phyloP scores from a whole-genome alignment of 2,888 invertebrate genomes.

The Allygus modestus region DNA sequence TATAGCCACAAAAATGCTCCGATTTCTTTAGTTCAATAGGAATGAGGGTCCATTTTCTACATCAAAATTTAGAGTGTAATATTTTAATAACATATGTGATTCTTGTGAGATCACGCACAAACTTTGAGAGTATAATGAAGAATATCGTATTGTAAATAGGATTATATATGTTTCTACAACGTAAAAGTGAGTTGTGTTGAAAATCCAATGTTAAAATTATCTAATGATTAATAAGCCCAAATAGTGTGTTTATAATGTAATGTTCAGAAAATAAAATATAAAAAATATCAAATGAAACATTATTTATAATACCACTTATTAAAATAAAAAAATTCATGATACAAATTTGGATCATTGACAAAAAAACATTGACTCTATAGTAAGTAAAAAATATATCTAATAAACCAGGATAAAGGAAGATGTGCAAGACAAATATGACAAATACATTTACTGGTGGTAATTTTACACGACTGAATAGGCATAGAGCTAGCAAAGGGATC shows the following conservation, averaged over 20 bases:
- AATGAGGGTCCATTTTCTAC: slow-evolving; percentile 49
- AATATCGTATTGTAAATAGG: slow-evolving; percentile 20
- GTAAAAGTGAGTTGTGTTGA: slow-evolving; percentile 20
- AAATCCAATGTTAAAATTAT: background rate
- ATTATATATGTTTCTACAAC: background rate
- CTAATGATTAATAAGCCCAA: slow-evolving; percentile 2
- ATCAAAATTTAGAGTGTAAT: slow-evolving; percentile 4
- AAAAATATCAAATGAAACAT: background rate
- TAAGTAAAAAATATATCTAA: too few species aligned
- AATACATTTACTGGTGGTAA: too few species aligned
- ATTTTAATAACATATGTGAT: background rate
- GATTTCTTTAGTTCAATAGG: background rate
- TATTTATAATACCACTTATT: too few species aligned
- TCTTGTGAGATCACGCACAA: background rate
- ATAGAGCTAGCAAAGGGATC: too few species aligned
- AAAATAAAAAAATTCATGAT: too few species aligned
- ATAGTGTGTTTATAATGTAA: slow-evolving; percentile 52
- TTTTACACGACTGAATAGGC: too few species aligned
- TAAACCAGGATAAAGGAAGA: too few species aligned
- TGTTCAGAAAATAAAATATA: slow-evolving; percentile 39
- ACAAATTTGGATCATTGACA: too few species aligned
- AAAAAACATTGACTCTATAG: too few species aligned
- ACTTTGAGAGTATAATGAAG: background rate
- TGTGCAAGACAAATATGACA: too few species aligned
- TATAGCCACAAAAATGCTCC: background rate